Evolutionary conservation across 2,113 vertebrate genomes (phyloP).

Genomic region (Gorsachius goisagi): DNA sequence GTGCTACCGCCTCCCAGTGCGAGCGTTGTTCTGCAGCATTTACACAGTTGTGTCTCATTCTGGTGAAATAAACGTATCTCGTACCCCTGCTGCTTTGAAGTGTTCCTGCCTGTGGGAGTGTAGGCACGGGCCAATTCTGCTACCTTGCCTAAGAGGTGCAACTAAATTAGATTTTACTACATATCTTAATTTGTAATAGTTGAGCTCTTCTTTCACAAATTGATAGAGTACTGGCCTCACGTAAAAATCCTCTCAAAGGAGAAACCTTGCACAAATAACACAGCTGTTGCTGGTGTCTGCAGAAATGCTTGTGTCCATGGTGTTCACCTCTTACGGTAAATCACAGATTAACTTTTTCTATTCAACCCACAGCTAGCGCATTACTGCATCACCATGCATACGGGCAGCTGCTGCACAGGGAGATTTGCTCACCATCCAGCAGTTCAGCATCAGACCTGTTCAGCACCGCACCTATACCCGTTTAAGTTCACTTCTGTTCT

Average conservation of each 20-base stretch:
- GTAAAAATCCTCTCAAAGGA: not conserved
- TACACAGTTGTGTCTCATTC: not conserved
- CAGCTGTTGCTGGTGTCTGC: not conserved
- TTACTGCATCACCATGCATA: fast-evolving
- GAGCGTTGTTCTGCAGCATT: fast-evolving
- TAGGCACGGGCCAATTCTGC: not conserved
- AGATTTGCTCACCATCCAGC: not conserved
- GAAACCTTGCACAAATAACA: fast-evolving
- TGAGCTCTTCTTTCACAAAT: not conserved
- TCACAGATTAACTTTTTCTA: fast-evolving
- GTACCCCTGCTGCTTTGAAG: not conserved
- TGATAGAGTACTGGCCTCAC: not conserved
- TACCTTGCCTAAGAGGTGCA: not conserved
- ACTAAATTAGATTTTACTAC: not conserved
- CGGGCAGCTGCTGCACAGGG: fast-evolving
- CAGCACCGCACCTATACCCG: not conserved
- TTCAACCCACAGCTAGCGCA: not conserved
- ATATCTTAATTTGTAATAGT: not conserved
- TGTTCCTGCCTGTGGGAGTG: not conserved
- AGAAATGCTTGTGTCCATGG: fast-evolving
- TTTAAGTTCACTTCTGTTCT: fast-evolving
- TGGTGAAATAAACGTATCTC: fast-evolving
- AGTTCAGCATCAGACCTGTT: not conserved
- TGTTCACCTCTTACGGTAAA: not conserved
- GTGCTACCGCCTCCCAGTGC: not conserved